Conservation (phyloP, 1,140 invertebrate species). For the Saccostrea echinata region DNA sequence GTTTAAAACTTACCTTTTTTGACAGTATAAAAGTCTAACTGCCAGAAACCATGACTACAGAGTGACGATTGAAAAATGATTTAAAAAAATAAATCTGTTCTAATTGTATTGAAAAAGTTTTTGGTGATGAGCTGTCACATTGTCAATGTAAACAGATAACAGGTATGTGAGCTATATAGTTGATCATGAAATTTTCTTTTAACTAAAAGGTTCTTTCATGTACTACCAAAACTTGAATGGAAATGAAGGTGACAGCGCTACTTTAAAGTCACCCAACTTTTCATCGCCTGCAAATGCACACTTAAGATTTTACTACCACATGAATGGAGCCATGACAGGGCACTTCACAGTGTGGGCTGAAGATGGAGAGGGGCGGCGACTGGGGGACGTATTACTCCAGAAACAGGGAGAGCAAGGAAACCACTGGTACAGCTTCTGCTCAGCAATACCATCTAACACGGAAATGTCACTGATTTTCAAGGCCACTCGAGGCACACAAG, state of each 20-base stretch:
- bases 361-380: no score
- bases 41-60: no score
- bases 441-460: background rate
- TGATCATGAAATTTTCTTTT: no score
- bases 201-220: slow-evolving; percentile 3
- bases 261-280: slow-evolving; percentile 3
- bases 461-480: slow-evolving; percentile 10
- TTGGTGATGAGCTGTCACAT: no score
- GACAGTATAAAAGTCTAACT: no score
- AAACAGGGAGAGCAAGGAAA: slow-evolving; percentile 1
- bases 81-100: no score
- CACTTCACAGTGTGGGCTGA: background rate
- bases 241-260: slow-evolving; percentile 35
- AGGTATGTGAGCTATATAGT: no score
- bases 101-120: no score
- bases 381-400: background rate
- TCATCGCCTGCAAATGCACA: background rate
- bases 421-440: slow-evolving; percentile 24
- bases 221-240: slow-evolving; percentile 25
- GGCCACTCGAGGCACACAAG: background rate
- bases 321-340: background rate
- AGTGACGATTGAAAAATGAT: no score
- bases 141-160: no score
- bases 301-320: slow-evolving; percentile 31
- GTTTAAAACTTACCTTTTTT: no score